Conservation (phyloP, 2,888 invertebrate species). For the Piscicola geometra region DNA sequence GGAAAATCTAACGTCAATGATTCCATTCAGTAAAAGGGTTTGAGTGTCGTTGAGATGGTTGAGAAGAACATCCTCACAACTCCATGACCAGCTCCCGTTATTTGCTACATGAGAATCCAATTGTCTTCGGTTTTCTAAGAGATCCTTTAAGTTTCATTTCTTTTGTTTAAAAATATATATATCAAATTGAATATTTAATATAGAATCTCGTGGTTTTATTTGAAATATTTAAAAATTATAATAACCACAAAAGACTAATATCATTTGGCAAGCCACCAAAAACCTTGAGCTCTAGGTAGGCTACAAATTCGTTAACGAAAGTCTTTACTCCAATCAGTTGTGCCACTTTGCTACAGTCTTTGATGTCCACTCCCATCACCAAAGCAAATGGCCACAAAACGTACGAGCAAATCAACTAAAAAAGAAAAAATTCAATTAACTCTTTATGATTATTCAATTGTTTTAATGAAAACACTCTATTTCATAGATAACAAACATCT, state of each 20-base stretch:
- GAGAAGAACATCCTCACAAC: neutral
- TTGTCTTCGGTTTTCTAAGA: neutral
- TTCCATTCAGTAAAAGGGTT: neutral
- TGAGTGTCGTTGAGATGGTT: neutral
- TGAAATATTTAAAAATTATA: no score
- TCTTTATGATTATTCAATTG: neutral
- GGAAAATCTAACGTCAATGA: slow-evolving; percentile 2
- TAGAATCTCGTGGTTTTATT: no score
- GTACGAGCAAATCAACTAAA: neutral
- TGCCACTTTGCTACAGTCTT: slow-evolving; percentile 6
- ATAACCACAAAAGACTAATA: no score
- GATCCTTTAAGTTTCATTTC: neutral
- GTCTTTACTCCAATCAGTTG: slow-evolving; percentile 1
- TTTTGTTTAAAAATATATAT: no score
- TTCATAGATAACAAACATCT: no score
- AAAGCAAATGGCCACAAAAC: slow-evolving; percentile 3
- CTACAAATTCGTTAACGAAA: slow-evolving; percentile 7
- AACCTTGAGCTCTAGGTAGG: slow-evolving; percentile 1
- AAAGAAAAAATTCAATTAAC: neutral
- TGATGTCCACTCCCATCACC: slow-evolving; percentile 3
- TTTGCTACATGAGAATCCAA: neutral
- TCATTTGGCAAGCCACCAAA: no score
- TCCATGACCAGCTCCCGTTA: neutral
- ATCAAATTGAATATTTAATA: no score
- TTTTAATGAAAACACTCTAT: no score